phyloP scores from a whole-genome alignment of 2,888 invertebrate genomes.

The Celastrina argiolus region DNA sequence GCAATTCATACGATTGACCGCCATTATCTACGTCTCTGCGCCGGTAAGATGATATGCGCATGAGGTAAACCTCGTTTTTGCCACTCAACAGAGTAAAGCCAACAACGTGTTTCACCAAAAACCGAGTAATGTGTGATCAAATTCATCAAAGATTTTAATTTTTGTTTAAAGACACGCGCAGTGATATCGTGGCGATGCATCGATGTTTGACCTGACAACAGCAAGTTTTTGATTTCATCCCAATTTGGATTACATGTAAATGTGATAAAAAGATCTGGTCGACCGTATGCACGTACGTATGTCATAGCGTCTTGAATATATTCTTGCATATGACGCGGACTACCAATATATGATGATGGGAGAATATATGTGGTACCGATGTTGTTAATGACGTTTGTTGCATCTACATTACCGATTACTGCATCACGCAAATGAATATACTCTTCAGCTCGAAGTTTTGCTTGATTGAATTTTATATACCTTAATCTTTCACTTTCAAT shows the following conservation, averaged over 20 bases:
- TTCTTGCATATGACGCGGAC: slow-evolving; percentile 32
- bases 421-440: slow-evolving; percentile 37
- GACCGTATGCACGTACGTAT: slow-evolving; percentile 38
- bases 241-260: slow-evolving; percentile 39
- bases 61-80: slow-evolving; percentile 34
- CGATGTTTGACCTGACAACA: slow-evolving; percentile 33
- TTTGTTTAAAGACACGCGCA: slow-evolving; percentile 33
- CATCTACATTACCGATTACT: slow-evolving; percentile 31
- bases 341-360: slow-evolving; percentile 32
- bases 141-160: slow-evolving; percentile 34
- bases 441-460: slow-evolving; percentile 30
- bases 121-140: slow-evolving; percentile 32
- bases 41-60: slow-evolving; percentile 30
- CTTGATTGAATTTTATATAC: slow-evolving; percentile 19
- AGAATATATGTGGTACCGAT: slow-evolving; percentile 36
- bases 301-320: slow-evolving; percentile 36
- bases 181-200: slow-evolving; percentile 40
- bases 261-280: slow-evolving; percentile 33
- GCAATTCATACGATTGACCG: too few relatives aligned
- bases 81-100: slow-evolving; percentile 34
- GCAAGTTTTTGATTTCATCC: slow-evolving; percentile 35
- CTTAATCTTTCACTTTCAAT: slow-evolving; percentile 7
- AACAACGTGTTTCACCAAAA: slow-evolving; percentile 31
- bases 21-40: too few relatives aligned
- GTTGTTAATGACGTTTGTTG: slow-evolving; percentile 26